These are phyloP conservation scores for Chironomus striatipennis DNA, from an alignment of 1,140 invertebrate genomes.

Conservation along the genomic window DNA sequence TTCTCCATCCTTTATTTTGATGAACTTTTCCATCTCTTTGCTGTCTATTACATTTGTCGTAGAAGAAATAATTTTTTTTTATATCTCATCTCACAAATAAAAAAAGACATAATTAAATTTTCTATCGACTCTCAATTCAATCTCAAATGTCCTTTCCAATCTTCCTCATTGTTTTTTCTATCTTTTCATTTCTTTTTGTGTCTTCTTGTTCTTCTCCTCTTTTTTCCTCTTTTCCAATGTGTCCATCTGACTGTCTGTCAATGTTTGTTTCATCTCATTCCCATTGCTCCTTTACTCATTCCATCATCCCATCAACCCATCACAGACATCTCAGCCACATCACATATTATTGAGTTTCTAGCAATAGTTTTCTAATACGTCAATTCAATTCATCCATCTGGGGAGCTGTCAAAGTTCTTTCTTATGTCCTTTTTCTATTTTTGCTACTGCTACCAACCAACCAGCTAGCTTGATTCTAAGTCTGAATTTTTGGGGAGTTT, in stretches of 20 bases:
- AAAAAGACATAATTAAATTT: conserved; percentile 23
- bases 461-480: background rate
- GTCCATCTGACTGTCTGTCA: background rate
- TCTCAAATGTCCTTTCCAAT: conserved; percentile 12
- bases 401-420: background rate
- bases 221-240: background rate
- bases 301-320: no score
- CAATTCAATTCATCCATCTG: conserved; percentile 7
- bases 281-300: no score
- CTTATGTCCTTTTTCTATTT: background rate
- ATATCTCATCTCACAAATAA: background rate
- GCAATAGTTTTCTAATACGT: conserved; percentile 8
- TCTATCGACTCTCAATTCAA: background rate
- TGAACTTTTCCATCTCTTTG: background rate
- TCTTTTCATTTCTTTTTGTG: background rate
- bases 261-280: background rate
- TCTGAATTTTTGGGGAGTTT: background rate
- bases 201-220: no score
- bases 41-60: no score
- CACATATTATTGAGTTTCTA: background rate
- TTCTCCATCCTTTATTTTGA: no score
- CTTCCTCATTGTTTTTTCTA: background rate
- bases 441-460: background rate
- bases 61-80: no score
- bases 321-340: no score